Conservation (phyloP, 2,113 vertebrate genomes). For the Vanacampus margaritifer region DNA sequence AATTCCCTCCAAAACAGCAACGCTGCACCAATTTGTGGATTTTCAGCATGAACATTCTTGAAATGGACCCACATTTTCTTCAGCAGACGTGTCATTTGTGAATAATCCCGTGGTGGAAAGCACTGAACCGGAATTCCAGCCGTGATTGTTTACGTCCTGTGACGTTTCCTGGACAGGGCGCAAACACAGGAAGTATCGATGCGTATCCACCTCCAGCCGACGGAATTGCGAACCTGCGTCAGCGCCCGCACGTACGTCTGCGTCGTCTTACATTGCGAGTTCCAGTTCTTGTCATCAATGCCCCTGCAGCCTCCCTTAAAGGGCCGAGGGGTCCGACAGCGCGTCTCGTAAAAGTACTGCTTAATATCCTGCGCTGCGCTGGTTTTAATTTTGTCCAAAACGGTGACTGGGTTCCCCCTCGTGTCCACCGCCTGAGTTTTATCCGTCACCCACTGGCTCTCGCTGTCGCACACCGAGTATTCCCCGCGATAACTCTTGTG, state of each 20-base stretch:
- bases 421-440: slow-evolving; percentile 88
- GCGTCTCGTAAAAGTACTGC: slow-evolving; percentile 96
- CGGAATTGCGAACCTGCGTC: slow-evolving; percentile 78
- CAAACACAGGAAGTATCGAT: slow-evolving; percentile 98
- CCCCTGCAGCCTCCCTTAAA: slow-evolving; percentile 87
- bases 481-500: slow-evolving; percentile 90
- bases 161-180: slow-evolving; percentile 90
- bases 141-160: slow-evolving; percentile 77
- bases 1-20: slow-evolving; percentile 32
- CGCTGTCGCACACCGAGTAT: slow-evolving; percentile 95
- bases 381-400: slow-evolving; percentile 85
- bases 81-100: slow-evolving; percentile 27
- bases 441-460: slow-evolving; percentile 91
- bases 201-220: slow-evolving; percentile 95
- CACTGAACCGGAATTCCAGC: slow-evolving; percentile 23
- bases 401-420: slow-evolving; percentile 81
- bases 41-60: slow-evolving; percentile 37
- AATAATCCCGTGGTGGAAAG: slow-evolving; percentile 22
- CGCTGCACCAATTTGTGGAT: slow-evolving; percentile 1
- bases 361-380: slow-evolving; percentile 79
- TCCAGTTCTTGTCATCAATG: slow-evolving; percentile 97
- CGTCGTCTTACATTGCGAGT: slow-evolving; percentile 96
- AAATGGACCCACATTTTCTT: slow-evolving; percentile 42
- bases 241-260: slow-evolving; percentile 92
- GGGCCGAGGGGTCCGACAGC: slow-evolving; percentile 81